Percentiles rank a stretch among this genome's conserved stretches.
phyloP scores from a whole-genome alignment of 2,797 vertebrate genomes.

The Silurus aristotelis region DNA sequence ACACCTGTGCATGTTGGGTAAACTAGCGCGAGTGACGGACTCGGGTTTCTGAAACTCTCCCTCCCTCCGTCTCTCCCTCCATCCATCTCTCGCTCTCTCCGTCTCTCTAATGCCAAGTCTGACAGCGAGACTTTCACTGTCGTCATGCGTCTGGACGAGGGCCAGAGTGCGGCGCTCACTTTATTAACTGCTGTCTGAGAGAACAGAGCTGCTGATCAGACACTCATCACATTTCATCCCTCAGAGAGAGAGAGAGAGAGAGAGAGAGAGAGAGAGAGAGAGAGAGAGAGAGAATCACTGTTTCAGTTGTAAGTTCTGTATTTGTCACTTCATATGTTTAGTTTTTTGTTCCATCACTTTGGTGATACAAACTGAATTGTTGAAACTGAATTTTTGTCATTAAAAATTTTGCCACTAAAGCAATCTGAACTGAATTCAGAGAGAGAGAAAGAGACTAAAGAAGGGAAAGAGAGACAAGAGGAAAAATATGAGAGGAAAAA shows the following conservation, averaged over 20 bases:
- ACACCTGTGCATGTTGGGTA: slow-evolving; percentile 12
- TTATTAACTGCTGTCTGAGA: slow-evolving; percentile 67
- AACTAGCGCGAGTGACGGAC: slow-evolving; percentile 36
- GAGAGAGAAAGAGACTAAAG: no score
- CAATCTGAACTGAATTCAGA: no score
- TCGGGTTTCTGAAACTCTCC: slow-evolving; percentile 54
- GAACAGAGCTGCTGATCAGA: slow-evolving; percentile 59
- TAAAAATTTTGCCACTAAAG: no score
- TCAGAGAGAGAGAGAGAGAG: neutral
- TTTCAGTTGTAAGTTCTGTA: no score
- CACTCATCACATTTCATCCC: slow-evolving; percentile 49
- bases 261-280: neutral
- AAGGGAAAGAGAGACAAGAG: no score
- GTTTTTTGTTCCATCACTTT: no score
- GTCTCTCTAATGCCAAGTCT: neutral
- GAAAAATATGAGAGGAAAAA: no score
- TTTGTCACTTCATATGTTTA: no score
- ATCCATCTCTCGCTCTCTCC: neutral
- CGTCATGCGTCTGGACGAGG: slow-evolving; percentile 67
- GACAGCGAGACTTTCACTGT: slow-evolving; percentile 52
- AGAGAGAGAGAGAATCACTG: neutral
- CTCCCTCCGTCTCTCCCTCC: slow-evolving; percentile 39
- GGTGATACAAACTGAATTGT: no score
- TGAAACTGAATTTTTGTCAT: no score
- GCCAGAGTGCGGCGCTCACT: slow-evolving; percentile 60